Conservation (phyloP, 1,140 invertebrate species). For the Cecropterus lyciades region DNA sequence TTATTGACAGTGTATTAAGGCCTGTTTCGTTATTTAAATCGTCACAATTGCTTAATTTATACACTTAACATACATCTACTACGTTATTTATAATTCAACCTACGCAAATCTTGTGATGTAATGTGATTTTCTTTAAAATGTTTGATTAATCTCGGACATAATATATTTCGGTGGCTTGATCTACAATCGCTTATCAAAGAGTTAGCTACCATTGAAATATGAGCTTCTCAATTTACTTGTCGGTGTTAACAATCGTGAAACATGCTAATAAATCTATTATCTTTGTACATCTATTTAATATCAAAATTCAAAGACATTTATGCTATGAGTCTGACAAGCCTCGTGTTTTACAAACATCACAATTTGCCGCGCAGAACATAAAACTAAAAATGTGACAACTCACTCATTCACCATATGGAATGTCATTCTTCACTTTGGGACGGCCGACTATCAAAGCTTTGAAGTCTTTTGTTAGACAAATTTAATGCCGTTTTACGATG, state of each 20-base stretch:
- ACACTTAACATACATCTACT: too few species aligned
- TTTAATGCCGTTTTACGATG: constrained; percentile 68
- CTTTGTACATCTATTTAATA: constrained; percentile 31
- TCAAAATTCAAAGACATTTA: constrained; percentile 31
- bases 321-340: constrained; percentile 21
- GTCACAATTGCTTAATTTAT: too few species aligned
- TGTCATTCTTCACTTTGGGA: constrained; percentile 53
- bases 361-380: constrained; percentile 52
- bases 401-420: constrained; percentile 74
- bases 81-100: background rate
- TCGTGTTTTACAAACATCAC: constrained; percentile 45
- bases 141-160: constrained; percentile 7
- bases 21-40: background rate
- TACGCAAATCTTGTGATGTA: background rate
- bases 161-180: constrained; percentile 5
- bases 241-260: constrained; percentile 23
- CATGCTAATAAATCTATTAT: constrained; percentile 21
- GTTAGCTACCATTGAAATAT: constrained; percentile 18
- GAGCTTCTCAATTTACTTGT: constrained; percentile 24
- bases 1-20: too few species aligned
- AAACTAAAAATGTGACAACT: constrained; percentile 72
- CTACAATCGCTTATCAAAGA: constrained; percentile 17
- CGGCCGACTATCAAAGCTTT: constrained; percentile 63
- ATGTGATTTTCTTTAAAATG: background rate
- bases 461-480: constrained; percentile 75